phyloP scores from a whole-genome alignment of 2,113 vertebrate genomes.

The Pionites leucogaster region DNA sequence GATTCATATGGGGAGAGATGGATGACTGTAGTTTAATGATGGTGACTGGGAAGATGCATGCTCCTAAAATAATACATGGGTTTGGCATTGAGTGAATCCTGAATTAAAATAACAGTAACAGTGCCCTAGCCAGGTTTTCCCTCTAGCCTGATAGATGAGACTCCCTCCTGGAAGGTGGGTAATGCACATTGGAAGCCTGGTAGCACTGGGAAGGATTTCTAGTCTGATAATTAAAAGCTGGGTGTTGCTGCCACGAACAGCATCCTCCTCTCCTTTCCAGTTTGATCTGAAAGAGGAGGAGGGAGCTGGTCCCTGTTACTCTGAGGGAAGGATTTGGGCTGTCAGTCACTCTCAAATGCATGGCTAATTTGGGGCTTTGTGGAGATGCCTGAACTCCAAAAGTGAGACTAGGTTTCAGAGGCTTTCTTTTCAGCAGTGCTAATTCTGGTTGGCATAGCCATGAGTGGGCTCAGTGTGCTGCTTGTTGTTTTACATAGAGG shows the following conservation, averaged over 20 bases:
- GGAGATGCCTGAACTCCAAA: background rate
- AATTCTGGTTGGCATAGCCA: background rate
- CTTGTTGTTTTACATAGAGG: background rate
- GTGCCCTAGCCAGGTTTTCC: background rate
- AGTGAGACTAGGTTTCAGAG: background rate
- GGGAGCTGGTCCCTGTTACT: background rate
- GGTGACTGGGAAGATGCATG: background rate
- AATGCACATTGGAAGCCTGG: background rate
- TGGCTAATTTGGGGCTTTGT: background rate
- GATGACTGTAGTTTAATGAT: background rate
- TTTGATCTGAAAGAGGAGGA: constrained; percentile 36
- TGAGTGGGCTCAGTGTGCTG: background rate
- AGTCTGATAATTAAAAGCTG: constrained; percentile 43
- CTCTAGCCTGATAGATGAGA: background rate
- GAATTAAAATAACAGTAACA: background rate
- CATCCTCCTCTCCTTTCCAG: constrained; percentile 39
- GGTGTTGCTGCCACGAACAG: constrained; percentile 10
- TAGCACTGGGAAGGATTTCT: background rate
- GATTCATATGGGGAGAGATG: background rate
- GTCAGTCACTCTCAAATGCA: background rate
- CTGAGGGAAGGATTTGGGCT: background rate
- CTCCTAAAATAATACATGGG: background rate
- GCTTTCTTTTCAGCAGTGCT: background rate
- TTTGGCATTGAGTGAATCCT: background rate
- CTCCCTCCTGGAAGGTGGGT: constrained; percentile 6